phyloP scores from a whole-genome alignment of 2,888 invertebrate species.

The Gymnocheta viridis region DNA sequence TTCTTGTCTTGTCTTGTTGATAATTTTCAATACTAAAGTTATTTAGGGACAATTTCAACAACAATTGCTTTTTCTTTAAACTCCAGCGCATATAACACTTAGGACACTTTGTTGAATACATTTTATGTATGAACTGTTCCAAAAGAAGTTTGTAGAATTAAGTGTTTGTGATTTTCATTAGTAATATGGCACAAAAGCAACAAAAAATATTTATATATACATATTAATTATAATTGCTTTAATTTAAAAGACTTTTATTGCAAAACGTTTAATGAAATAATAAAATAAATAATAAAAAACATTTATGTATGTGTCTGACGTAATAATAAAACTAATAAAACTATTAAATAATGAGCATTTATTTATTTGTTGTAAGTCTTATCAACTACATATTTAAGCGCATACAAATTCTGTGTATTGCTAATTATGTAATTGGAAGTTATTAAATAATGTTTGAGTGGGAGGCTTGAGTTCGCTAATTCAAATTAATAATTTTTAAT shows the following conservation, averaged over 20 bases:
- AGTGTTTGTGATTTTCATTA: conserved; percentile 33
- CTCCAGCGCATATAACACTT: not conserved
- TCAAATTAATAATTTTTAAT: no score
- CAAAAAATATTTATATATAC: no score
- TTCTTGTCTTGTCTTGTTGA: not conserved
- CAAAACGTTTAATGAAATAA: conserved; percentile 10
- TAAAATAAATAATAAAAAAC: not conserved
- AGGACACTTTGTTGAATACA: not conserved
- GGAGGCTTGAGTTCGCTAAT: no score
- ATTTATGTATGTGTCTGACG: not conserved
- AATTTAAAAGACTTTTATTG: conserved; percentile 28
- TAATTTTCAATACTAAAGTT: no score
- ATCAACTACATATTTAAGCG: no score
- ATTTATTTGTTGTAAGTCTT: not conserved
- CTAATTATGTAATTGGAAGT: not conserved
- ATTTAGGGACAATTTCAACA: not conserved
- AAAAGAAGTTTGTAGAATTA: not conserved
- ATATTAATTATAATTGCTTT: conserved; percentile 42
- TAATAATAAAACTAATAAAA: not conserved
- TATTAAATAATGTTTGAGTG: no score
- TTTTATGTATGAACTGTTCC: not conserved
- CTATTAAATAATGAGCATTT: not conserved
- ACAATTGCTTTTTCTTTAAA: not conserved
- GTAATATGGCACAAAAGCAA: conserved; percentile 11
- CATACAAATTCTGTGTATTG: not conserved